Base-by-base conservation (phyloP, 2,888 invertebrate species). In the Drosophila gaucha region DNA sequence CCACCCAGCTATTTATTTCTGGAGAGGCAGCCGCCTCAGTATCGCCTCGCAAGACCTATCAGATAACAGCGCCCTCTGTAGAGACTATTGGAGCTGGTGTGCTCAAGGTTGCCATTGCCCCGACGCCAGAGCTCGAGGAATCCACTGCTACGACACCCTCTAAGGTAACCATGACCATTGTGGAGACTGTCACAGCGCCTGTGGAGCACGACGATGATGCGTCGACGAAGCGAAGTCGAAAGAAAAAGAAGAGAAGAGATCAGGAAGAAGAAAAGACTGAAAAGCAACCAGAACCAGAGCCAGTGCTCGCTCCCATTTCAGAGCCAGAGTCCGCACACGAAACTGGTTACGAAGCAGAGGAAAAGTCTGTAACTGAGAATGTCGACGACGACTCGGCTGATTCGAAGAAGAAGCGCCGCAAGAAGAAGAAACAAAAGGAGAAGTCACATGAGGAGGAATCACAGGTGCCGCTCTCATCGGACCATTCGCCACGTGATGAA, bases 321-420 rank as follows among this genome's bases (percentile, higher is more conserved):
- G 83, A 80, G 57, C 54, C 60, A 35, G 92, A 93, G 20, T 91
- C 92, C 35, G 92, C 78, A 6, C 75, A 75, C 28, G 95, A 94
- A 86, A 93, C 93, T 66, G 96, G 95, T n/a, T 96, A 96, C 85
- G 96, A 96, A 89, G 94, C 95, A 9, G 96, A 90, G 39, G 88
- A 95, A 83, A 93, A 94, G 71, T 92, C 94, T 67, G 94, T 94
- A 1, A 92, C 94, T 20, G 90, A 89, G 20, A 46, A 22, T 18
- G 1, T 24, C 8, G 85, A 83, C 12, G 72, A 66, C 22, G 92
- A 92, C 58, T 75, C 78, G n/a, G 91, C 91, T 6, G 82, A 86
- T 8, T 67, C 58, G 5, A 89, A 88, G 67, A 86, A 87, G 38
- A 88, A 88, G 72, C 93, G 92, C 54, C 94, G 93, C 74, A 46